These are phyloP conservation scores for Spodoptera litura DNA, from an alignment of 1,140 invertebrate species.

Conservation along the genomic window DNA sequence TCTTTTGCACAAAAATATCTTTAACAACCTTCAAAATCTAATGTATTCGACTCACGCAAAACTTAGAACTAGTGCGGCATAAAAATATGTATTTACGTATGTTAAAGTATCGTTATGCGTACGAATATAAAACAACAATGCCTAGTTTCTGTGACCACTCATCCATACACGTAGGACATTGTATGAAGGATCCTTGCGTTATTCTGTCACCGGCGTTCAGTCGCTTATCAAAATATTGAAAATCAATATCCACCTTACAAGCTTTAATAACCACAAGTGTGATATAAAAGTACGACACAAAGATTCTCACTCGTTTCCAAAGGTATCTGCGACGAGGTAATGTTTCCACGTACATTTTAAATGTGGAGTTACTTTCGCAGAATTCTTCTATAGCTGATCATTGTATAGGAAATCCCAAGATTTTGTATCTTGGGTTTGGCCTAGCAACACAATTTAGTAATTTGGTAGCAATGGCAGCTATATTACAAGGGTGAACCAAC, in stretches of 20 bases:
- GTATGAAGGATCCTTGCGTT: neutral
- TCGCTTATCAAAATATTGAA: slow-evolving; percentile 33
- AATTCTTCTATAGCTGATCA: no score
- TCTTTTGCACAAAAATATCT: no score
- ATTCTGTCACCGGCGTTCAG: neutral
- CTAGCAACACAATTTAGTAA: no score
- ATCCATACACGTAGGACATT: neutral
- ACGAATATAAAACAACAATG: neutral
- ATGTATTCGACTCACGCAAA: no score
- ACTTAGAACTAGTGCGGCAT: neutral
- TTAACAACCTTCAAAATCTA: no score
- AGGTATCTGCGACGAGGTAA: neutral
- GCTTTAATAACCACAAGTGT: slow-evolving; percentile 23
- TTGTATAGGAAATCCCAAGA: no score
- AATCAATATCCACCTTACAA: slow-evolving; percentile 21
- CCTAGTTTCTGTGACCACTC: neutral
- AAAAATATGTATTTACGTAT: neutral
- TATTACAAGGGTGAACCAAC: no score
- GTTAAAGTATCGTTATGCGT: no score
- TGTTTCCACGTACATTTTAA: no score
- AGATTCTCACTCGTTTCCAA: slow-evolving; percentile 7
- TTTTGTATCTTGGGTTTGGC: no score
- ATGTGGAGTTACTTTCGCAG: no score
- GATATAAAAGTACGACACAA: slow-evolving; percentile 1
- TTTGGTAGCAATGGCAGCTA: no score